Percentiles rank a stretch among this genome's conserved stretches.
Conservation (phyloP, 2,888 invertebrate genomes). For the Gisinianus flammeolus region DNA sequence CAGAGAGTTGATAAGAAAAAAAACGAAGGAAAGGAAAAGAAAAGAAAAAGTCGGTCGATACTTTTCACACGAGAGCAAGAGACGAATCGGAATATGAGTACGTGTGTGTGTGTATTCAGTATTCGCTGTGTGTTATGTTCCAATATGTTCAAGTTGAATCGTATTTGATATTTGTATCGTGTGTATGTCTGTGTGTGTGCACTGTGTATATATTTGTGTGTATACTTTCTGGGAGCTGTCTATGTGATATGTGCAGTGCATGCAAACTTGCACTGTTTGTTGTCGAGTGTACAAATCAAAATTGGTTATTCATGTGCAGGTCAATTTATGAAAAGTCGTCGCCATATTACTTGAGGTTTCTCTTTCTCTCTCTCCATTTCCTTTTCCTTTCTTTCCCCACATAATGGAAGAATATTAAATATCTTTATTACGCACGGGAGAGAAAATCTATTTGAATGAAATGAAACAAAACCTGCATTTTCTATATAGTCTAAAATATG, state of each 20-base stretch:
- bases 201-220: not conserved
- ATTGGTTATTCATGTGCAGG: not conserved
- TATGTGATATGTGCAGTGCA: not conserved
- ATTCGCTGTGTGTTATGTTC: too few species aligned
- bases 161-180: too few species aligned
- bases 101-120: too few species aligned
- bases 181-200: not conserved
- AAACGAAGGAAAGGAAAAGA: not conserved
- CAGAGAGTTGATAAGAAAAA: not conserved
- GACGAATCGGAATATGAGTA: too few species aligned
- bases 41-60: slow-evolving; percentile 1
- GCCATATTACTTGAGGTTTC: not conserved
- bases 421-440: too few species aligned
- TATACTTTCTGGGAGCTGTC: too few species aligned
- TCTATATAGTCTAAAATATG: too few species aligned
- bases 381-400: not conserved
- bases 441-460: not conserved
- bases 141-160: too few species aligned
- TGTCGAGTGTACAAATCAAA: not conserved
- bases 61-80: not conserved
- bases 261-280: not conserved
- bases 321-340: not conserved
- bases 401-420: too few species aligned
- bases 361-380: not conserved
- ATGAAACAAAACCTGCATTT: not conserved